These are phyloP conservation scores for Nesidiocoris tenuis DNA, from an alignment of 2,888 invertebrate genomes.

Conservation along the genomic window DNA sequence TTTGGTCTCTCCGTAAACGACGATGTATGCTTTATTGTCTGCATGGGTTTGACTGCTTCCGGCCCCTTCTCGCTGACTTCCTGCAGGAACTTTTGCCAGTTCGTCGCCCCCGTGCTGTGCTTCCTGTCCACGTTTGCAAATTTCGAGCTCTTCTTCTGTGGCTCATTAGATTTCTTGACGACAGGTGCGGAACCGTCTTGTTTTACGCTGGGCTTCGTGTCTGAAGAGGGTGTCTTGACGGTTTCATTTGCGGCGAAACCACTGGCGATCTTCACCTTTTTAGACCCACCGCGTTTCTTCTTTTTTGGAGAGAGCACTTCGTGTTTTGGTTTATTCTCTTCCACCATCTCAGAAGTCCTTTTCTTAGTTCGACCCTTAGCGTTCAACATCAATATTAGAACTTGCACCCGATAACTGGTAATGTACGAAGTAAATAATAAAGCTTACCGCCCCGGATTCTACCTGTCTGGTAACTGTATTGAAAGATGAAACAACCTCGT, in stretches of 20 bases:
- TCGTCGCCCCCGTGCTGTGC: constrained; percentile 26
- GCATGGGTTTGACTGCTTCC: constrained; percentile 3
- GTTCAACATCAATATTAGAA: too few species aligned
- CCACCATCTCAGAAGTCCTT: neutral
- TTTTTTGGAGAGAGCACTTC: neutral
- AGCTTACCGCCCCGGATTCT: too few species aligned
- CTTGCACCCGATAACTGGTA: too few species aligned
- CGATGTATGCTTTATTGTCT: constrained; percentile 2
- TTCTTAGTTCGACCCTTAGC: neutral
- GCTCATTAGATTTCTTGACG: neutral
- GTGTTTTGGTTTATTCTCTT: neutral
- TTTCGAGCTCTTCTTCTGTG: constrained; percentile 1
- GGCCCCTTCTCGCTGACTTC: constrained; percentile 5
- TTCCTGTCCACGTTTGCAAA: constrained; percentile 11
- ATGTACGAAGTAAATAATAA: too few species aligned
- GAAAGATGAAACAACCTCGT: too few species aligned
- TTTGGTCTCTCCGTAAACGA: neutral
- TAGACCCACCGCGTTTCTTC: neutral
- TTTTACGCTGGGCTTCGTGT: too few species aligned
- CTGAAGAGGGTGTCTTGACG: too few species aligned
- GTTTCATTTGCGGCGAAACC: too few species aligned
- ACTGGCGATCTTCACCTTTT: too few species aligned
- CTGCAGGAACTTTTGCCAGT: constrained; percentile 42
- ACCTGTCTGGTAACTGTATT: too few species aligned
- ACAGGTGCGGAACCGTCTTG: too few species aligned